These are phyloP conservation scores for Flexamia atlantica DNA, from an alignment of 2,888 invertebrate genomes.

Conservation along the genomic window DNA sequence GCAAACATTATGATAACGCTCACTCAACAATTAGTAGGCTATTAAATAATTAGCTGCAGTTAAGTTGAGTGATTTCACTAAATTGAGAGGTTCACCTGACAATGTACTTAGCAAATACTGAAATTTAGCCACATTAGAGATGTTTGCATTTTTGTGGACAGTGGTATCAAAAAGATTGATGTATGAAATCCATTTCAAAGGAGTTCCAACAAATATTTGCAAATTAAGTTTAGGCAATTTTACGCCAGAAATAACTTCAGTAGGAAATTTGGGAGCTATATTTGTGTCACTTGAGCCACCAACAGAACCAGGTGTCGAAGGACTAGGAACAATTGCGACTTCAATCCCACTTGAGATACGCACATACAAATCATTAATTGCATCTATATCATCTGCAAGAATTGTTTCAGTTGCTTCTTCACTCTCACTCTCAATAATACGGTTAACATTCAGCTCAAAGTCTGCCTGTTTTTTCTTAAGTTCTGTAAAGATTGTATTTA, in stretches of 20 bases:
- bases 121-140: slow-evolving; percentile 25
- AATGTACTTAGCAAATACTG: background rate
- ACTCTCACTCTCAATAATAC: no score
- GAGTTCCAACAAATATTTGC: background rate
- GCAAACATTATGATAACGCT: background rate
- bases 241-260: no score
- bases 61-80: slow-evolving; percentile 12
- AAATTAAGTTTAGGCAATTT: background rate
- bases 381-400: slow-evolving; percentile 49
- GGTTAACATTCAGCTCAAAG: no score
- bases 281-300: background rate
- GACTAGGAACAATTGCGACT: background rate
- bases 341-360: slow-evolving; percentile 37
- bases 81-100: background rate
- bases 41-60: slow-evolving; percentile 20
- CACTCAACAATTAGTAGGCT: background rate
- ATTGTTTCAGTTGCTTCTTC: no score
- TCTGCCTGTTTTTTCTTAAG: no score
- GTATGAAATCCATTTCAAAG: background rate
- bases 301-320: background rate
- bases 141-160: background rate
- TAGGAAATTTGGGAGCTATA: no score
- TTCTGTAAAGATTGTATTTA: no score
- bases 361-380: slow-evolving; percentile 12
- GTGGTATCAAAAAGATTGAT: background rate